These are phyloP conservation scores for Diorhabda elongata DNA, from an alignment of 1,140 invertebrate genomes.

Conservation along the genomic window DNA sequence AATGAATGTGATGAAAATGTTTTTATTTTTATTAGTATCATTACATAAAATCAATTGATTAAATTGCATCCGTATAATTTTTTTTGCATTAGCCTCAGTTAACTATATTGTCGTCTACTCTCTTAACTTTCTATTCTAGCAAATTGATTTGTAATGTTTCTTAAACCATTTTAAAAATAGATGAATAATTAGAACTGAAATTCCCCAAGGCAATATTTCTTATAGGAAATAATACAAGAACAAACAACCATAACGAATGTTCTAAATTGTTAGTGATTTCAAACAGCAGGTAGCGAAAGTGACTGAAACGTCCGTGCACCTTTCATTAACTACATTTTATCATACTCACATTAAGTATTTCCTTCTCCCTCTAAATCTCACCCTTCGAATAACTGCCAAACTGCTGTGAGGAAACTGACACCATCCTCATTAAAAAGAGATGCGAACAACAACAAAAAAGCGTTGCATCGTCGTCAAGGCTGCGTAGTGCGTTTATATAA, in stretches of 20 bases:
- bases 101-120: too few species aligned
- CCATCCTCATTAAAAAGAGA: constrained; percentile 2
- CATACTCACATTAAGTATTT: constrained; percentile 1
- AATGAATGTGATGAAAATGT: too few species aligned
- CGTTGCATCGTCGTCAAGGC: neutral
- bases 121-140: too few species aligned
- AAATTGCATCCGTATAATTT: too few species aligned
- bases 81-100: too few species aligned
- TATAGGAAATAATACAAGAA: neutral
- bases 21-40: too few species aligned
- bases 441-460: neutral
- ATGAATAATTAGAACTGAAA: too few species aligned
- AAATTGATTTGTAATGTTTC: too few species aligned
- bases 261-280: neutral
- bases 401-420: neutral
- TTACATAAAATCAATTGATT: too few species aligned
- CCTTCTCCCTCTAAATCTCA: neutral
- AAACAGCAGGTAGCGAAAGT: neutral
- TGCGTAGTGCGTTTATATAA: neutral
- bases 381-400: neutral
- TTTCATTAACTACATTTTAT: neutral
- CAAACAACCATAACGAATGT: neutral
- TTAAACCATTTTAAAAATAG: too few species aligned
- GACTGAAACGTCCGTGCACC: neutral
- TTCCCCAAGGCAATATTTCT: neutral